phyloP scores from a whole-genome alignment of 2,888 invertebrate genomes.

The Sycophila texana region DNA sequence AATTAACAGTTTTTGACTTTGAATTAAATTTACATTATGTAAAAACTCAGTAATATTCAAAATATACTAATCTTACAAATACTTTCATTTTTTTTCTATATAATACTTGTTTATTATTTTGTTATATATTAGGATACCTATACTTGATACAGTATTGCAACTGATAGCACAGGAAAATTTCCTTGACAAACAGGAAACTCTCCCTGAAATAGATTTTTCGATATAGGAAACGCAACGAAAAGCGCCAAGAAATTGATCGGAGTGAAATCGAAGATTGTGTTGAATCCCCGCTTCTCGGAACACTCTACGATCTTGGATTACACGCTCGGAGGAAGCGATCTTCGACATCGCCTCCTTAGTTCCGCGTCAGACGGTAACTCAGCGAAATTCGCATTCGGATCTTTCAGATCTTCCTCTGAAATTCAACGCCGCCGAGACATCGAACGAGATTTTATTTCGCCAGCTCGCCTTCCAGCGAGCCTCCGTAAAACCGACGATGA shows the following conservation, averaged over 20 bases:
- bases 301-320: conserved; percentile 23
- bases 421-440: conserved; percentile 46
- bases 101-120: too few relatives aligned
- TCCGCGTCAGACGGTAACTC: conserved; percentile 48
- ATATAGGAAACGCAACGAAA: not conserved
- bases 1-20: too few relatives aligned
- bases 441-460: conserved; percentile 49
- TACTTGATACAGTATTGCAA: too few relatives aligned
- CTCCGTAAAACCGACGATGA: too few relatives aligned
- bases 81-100: too few relatives aligned
- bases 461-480: not conserved
- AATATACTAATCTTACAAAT: too few relatives aligned
- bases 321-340: conserved; percentile 21
- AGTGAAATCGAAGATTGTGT: not conserved
- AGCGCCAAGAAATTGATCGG: not conserved
- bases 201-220: not conserved
- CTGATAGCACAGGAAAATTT: too few relatives aligned
- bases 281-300: not conserved
- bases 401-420: conserved; percentile 49
- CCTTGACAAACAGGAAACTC: too few relatives aligned
- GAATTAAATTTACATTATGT: too few relatives aligned
- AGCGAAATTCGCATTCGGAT: conserved; percentile 48
- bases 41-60: too few relatives aligned
- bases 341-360: conserved; percentile 15
- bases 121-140: too few relatives aligned